Base-by-base conservation (phyloP, 2,797 vertebrate species). In the Ataeniobius toweri region DNA sequence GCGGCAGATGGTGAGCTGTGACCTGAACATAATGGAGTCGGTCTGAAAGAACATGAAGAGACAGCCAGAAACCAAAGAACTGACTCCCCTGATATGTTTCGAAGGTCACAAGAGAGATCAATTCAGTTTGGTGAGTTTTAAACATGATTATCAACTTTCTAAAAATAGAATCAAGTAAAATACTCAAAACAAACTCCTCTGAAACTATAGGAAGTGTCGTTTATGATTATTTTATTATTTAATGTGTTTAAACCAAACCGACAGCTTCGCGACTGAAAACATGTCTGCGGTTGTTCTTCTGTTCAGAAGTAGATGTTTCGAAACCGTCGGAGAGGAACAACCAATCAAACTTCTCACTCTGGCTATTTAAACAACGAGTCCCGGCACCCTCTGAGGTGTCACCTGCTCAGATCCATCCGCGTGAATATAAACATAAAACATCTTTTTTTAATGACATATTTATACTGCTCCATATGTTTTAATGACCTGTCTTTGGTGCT, bases 321-420 rank as follows among this genome's bases (percentile, higher is more conserved):
- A 63, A 86, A 86, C 82, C 77, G 3, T 82, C 63, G 10, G 77
- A 41, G 51, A 76, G 13, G 44, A 75, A 18, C 83, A 68, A n/a
- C 96, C 95, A 96, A 96, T 95, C 89, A 90, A 70, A 79, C 81
- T 4, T 82, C 61, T 82, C 81, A 77, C 68, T 81, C 51, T 89
- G 94, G 93, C 94, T 96, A 96, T 97, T 98, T 97, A 97, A 97
- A 97, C 94, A 98, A 96, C 73, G 86, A 97, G 97, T 92, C 85
- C 97, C 96, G 96, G 95, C 73, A 73, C 85, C 85, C 89, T 89
- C 90, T 88, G 95, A 92, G 94, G 96, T 96, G 96, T 97, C 96
- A 97, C 97, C 97, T 98, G 97, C 91, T 81, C 13, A 51, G 95
- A 97, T 97, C 85, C 95, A 87, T 98, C 96, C 97, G 97, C 97